A percentile compares a stretch with the other conserved stretches of the same genome.
phyloP scores from a whole-genome alignment of 2,113 vertebrate genomes.

The Aplodontia rufa region DNA sequence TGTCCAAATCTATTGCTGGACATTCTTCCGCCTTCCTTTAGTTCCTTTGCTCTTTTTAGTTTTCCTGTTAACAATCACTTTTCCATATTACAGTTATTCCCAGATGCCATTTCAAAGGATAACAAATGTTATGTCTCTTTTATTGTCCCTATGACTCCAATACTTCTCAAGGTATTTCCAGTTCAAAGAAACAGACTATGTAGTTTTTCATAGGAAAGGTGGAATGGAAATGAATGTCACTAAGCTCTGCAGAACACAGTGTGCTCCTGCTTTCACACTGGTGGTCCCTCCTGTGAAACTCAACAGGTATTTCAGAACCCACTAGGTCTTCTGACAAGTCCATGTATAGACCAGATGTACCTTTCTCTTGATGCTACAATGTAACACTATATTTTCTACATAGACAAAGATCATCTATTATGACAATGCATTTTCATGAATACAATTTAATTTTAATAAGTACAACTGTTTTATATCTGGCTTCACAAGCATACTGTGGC shows the following conservation, averaged over 20 bases:
- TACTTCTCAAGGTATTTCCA: conserved; percentile 69
- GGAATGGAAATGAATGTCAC: conserved; percentile 75
- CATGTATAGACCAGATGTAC: background rate
- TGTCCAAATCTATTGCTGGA: background rate
- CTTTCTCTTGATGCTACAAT: background rate
- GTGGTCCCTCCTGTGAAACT: background rate
- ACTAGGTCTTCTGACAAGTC: background rate
- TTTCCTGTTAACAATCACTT: conserved; percentile 55
- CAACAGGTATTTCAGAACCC: background rate
- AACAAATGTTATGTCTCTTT: conserved; percentile 56
- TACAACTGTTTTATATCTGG: background rate
- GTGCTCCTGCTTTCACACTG: background rate
- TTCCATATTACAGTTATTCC: conserved; percentile 29
- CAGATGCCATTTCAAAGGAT: conserved; percentile 65
- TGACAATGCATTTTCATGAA: background rate
- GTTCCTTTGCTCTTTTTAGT: background rate
- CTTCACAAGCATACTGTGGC: background rate
- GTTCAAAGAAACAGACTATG: conserved; percentile 75
- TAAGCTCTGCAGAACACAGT: conserved; percentile 1
- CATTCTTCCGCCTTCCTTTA: background rate
- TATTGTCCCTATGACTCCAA: conserved; percentile 62
- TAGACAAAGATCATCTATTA: background rate
- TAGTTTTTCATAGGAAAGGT: conserved; percentile 74
- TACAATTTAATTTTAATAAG: conserved; percentile 20
- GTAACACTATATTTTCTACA: background rate